Evolutionary conservation across 2,888 invertebrate species (phyloP), one percentile per base, ranked within the genome.

Genomic region (Xylota segnis): DNA sequence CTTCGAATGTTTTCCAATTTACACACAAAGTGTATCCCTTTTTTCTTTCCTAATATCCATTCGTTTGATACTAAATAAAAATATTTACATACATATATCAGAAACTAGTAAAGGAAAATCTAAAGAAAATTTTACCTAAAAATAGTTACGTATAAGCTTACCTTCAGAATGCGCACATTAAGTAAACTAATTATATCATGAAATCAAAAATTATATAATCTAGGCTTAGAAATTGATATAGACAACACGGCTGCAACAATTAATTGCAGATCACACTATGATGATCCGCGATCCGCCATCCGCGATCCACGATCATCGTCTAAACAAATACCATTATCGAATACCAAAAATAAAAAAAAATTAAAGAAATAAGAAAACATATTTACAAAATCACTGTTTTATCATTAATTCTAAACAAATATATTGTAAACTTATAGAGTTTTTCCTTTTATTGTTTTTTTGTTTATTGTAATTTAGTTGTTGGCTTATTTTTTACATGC

Each of bases 291-390:
- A 66, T 58, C n/a, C n/a, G n/a, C n/a, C n/a, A n/a, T n/a, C 3
- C 23, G 23, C 23, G 74, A 78, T 70, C n/a, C n/a, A n/a, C n/a
- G n/a, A n/a, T n/a, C n/a, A n/a, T n/a, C 37, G 52, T 52, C 34
- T 71, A 65, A 71, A 76, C 84, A 58, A 47, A 84, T 81, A 84
- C 84, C 84, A 84, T 79, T 84, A 84, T 59, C 37, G 14, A 66
- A 84, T 81, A 84, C 84, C 79, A 84, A 84, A 84, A 84, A 70
- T 4, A 58, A 34, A 56, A 7, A 59, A 70, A 43, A 1, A 37
- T 10, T 23, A 23, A 23, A 23, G 23, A 23, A 3, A 23, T 23
- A 23, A 2, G 23, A 23, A 66, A 81, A 84, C 32, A 75, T 52
- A 70, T 84, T 79, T 79, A 70, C 47, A 68, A 81, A 79, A 66